Base-by-base conservation (phyloP, 2,888 invertebrate species). In the Limnephilus marmoratus region DNA sequence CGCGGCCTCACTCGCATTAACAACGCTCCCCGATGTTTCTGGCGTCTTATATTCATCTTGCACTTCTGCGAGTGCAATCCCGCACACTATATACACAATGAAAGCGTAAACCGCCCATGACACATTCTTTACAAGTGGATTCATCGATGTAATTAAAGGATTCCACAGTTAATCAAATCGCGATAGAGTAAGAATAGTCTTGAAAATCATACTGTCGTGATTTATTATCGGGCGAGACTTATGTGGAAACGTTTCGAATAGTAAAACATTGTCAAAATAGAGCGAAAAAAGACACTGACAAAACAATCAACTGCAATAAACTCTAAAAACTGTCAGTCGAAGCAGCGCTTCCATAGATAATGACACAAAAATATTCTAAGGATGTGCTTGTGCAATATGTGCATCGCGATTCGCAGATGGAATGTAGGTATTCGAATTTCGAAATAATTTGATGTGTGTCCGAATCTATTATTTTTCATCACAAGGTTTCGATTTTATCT, bases 241-340 rank as follows among this genome's bases (percentile, higher is more conserved):
- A 89, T 89, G 37, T 89, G 80, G 24, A 89, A 89, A 37, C 88
- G 37, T 89, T 68, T 89, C n/a, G 88, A 89, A 80, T 89, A 89
- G 88, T 80, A 89, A 89, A 89, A 89, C 88, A 89, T 89, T n/a
- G n/a, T 81, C 4, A 68, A 87, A 68, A 89, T 80, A 68, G 29
- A 45, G 24, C 24, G 41, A 86, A 86, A 13, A 53, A 45, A 86
- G n/a, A 89, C 81, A 89, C 29, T 87, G 31, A 87, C 29, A 53
- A 29, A 53, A 87, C 31, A 89, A 68, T 24, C 81, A 68, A 45
- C 45, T 45, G 1, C 18, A 88, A 88, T 53, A 29, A 80, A 68
- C 49, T 41, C 41, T 37, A 80, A 18, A 34, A 89, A 81, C 88
- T 89, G 88, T 89, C 88, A 89, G 81, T 80, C 41, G 53, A 89